phyloP scores from a whole-genome alignment of 2,113 vertebrate genomes.

The Antennarius striatus region DNA sequence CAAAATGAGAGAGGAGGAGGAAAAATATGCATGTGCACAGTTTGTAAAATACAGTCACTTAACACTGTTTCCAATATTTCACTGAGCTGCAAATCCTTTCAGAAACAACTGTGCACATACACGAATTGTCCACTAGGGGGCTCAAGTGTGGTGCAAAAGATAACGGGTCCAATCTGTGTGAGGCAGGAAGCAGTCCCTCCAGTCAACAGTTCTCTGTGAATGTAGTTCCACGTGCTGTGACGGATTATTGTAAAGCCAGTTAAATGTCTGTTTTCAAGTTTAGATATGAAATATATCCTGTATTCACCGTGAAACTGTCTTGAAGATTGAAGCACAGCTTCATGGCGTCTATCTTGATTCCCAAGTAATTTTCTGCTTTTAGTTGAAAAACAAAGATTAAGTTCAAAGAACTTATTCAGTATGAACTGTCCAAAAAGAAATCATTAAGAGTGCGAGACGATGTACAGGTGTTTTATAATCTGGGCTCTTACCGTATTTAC shows the following conservation, averaged over 20 bases:
- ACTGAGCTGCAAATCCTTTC: not conserved
- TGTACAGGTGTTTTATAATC: constrained; percentile 45
- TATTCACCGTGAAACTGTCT: constrained; percentile 24
- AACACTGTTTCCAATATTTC: too few relatives aligned
- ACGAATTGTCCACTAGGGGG: constrained; percentile 65
- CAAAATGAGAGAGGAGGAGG: too few relatives aligned
- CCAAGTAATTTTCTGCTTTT: constrained; percentile 9
- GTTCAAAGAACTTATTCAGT: not conserved
- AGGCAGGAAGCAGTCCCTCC: constrained; percentile 5
- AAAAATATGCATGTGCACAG: too few relatives aligned
- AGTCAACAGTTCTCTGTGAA: constrained; percentile 40
- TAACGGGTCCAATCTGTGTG: not conserved
- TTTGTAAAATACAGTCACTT: too few relatives aligned
- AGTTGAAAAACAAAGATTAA: constrained; percentile 1
- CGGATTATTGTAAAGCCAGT: constrained; percentile 20
- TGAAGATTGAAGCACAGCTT: constrained; percentile 4
- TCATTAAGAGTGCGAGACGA: constrained; percentile 32
- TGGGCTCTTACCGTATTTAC: constrained; percentile 63
- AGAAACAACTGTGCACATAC: not conserved
- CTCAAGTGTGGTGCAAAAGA: constrained; percentile 66
- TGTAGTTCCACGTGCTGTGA: constrained; percentile 28
- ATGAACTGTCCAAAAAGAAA: constrained; percentile 29
- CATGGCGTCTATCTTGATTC: too few relatives aligned
- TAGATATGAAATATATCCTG: not conserved
- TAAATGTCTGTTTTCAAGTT: not conserved